Conservation (phyloP, 2,797 vertebrate species). For the Saxicola maurus region DNA sequence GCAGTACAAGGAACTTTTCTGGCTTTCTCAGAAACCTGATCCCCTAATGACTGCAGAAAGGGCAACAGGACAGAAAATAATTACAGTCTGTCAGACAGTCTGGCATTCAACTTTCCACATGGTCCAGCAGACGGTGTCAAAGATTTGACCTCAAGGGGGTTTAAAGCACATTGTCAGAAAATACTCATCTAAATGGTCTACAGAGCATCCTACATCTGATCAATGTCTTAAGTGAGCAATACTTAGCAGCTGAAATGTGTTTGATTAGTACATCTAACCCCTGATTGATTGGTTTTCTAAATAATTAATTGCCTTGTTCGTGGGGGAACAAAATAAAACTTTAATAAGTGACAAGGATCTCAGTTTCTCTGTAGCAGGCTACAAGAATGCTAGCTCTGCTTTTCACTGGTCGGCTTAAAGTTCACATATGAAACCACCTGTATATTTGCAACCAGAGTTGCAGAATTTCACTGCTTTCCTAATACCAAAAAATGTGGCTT, state of each 20-base stretch:
- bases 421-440: background rate
- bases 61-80: slow-evolving; percentile 67
- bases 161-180: slow-evolving; percentile 57
- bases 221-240: slow-evolving; percentile 65
- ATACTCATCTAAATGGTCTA: slow-evolving; percentile 60
- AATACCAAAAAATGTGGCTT: background rate
- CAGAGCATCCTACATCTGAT: slow-evolving; percentile 63
- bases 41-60: slow-evolving; percentile 54
- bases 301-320: slow-evolving; percentile 71
- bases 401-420: background rate
- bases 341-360: slow-evolving; percentile 60
- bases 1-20: slow-evolving; percentile 48
- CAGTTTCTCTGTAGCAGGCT: background rate
- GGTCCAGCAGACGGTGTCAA: slow-evolving; percentile 74
- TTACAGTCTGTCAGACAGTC: slow-evolving; percentile 69
- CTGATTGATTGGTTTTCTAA: slow-evolving; percentile 66
- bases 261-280: slow-evolving; percentile 65
- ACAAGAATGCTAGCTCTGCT: background rate
- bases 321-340: slow-evolving; percentile 59
- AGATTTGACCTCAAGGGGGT: slow-evolving; percentile 65
- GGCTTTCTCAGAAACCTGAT: slow-evolving; percentile 66
- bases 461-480: background rate
- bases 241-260: slow-evolving; percentile 65
- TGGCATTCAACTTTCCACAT: slow-evolving; percentile 66
- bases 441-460: background rate